phyloP scores from a whole-genome alignment of 2,888 invertebrate genomes.

The Drosophila multiciliata region DNA sequence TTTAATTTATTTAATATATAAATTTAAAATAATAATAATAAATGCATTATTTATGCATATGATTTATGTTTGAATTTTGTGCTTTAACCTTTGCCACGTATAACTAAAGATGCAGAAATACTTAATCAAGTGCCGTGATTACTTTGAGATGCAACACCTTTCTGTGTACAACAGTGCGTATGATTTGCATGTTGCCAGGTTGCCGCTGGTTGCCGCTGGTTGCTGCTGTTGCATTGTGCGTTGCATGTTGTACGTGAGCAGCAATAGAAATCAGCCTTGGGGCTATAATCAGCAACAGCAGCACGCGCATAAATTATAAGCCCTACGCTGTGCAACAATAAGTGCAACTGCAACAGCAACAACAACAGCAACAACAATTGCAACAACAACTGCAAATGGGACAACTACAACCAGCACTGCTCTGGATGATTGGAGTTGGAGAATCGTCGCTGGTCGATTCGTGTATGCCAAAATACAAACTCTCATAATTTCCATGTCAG shows the following conservation, averaged over 20 bases:
- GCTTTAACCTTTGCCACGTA: neutral
- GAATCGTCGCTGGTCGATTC: conserved; percentile 47
- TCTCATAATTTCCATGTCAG: conserved; percentile 69
- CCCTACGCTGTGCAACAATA: conserved; percentile 34
- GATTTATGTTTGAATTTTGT: neutral
- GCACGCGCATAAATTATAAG: conserved; percentile 58
- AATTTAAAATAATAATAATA: neutral
- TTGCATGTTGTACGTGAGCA: conserved; percentile 50
- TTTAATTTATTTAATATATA: neutral
- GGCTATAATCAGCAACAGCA: conserved; percentile 59
- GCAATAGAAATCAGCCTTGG: conserved; percentile 54
- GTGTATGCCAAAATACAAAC: conserved; percentile 66
- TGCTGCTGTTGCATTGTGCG: neutral
- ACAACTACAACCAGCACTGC: conserved; percentile 2
- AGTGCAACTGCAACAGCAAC: conserved; percentile 9
- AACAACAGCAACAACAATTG: neutral
- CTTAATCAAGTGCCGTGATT: conserved; percentile 12
- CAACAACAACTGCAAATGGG: conserved; percentile 8
- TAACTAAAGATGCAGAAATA: neutral
- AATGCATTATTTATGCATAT: neutral
- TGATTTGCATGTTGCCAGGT: conserved; percentile 47
- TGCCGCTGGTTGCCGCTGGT: neutral
- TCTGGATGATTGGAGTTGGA: conserved; percentile 29
- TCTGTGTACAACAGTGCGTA: conserved; percentile 44
- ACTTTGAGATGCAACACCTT: conserved; percentile 36